These are phyloP conservation scores for Heterotilapia buettikoferi DNA, from an alignment of 2,113 vertebrate genomes.

Conservation along the genomic window DNA sequence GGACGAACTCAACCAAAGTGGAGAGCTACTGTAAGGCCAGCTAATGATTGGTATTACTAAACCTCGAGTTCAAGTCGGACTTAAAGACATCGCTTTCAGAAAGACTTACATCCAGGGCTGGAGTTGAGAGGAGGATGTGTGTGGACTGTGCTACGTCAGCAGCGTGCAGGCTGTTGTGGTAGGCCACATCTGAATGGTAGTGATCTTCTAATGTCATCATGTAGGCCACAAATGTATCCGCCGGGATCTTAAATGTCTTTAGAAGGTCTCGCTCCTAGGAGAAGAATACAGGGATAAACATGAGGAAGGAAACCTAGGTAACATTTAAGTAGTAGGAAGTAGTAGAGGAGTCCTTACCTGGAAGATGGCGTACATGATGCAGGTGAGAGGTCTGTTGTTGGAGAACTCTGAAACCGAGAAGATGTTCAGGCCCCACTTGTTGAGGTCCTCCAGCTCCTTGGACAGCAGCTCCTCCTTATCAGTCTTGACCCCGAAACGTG, in stretches of 20 bases:
- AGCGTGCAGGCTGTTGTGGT: constrained; percentile 97
- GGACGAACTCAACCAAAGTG: background rate
- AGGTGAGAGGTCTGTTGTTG: constrained; percentile 88
- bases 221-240: constrained; percentile 92
- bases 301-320: fast-evolving
- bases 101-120: constrained; percentile 88
- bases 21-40: background rate
- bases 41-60: fast-evolving
- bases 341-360: constrained; percentile 72
- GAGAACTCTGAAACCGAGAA: constrained; percentile 95
- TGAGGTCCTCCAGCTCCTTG: constrained; percentile 96
- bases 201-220: constrained; percentile 99
- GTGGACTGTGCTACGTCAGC: constrained; percentile 97
- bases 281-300: background rate
- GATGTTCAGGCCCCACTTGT: constrained; percentile 98
- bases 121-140: constrained; percentile 95
- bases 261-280: constrained; percentile 89
- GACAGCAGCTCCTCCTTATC: constrained; percentile 93
- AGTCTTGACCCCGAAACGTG: constrained; percentile 92
- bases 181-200: constrained; percentile 95
- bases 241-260: constrained; percentile 94
- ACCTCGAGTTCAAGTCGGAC: background rate
- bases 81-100: background rate
- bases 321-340: fast-evolving
- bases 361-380: constrained; percentile 98